phyloP scores from a whole-genome alignment of 2,113 vertebrate genomes.

The Forbesichthys papilliferus region DNA sequence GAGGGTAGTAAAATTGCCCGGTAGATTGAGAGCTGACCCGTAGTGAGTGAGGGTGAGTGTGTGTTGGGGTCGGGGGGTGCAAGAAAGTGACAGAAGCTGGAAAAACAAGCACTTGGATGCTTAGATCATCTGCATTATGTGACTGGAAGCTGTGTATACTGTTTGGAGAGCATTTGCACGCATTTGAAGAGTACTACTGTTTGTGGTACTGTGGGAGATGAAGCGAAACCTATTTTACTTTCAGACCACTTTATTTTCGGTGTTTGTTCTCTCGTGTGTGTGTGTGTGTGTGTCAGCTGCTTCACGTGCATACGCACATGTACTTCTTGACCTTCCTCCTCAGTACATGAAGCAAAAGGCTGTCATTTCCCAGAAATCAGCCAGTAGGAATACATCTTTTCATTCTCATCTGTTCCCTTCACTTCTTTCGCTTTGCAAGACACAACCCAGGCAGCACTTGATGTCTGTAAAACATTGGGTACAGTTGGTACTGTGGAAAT shows the following conservation, averaged over 20 bases:
- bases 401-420: too few relatives aligned
- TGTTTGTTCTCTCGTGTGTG: neutral
- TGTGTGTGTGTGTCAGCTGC: neutral
- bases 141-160: conserved; percentile 10
- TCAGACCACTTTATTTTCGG: neutral
- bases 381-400: too few relatives aligned
- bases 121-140: conserved; percentile 37
- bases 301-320: too few relatives aligned
- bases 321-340: too few relatives aligned
- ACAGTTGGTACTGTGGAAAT: too few relatives aligned
- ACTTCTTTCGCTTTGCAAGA: too few relatives aligned
- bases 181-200: neutral
- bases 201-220: neutral
- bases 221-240: neutral
- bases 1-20: too few relatives aligned
- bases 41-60: conserved; percentile 5
- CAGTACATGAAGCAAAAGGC: too few relatives aligned
- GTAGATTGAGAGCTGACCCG: too few relatives aligned
- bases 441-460: too few relatives aligned
- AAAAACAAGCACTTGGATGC: conserved; percentile 38
- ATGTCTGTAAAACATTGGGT: too few relatives aligned
- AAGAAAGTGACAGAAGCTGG: conserved; percentile 20
- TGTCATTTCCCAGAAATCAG: too few relatives aligned
- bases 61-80: neutral
- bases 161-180: neutral